Base-by-base conservation (phyloP, 2,888 invertebrate genomes). In the Hydraecia micacea region DNA sequence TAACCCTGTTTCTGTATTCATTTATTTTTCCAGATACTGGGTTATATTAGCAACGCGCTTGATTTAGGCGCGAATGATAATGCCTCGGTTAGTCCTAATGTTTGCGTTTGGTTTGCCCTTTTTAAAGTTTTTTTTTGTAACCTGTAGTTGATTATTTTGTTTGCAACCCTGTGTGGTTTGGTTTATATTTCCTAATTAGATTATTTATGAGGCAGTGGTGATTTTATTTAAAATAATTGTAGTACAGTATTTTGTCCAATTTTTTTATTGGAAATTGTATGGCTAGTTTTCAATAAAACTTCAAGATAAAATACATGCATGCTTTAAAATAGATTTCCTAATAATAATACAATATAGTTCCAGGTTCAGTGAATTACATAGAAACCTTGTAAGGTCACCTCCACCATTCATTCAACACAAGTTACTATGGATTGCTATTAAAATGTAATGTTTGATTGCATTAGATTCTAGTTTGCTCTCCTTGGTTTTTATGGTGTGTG, bases 11-110 rank as follows among this genome's bases (percentile, higher is more conserved):
- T 79, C 55, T 85, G 49, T 77, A 77, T 81, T 71, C 39, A 69
- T 79, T 80, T 79, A 75, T 80, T 92, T 91, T 95, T 96, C 93
- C 96, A 97, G 96, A 96, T 97, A 91, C 91, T 97, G 87, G 93
- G 94, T 91, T 97, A 95, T 93, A 92, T 96, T 87, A 95, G 92
- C 93, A 94, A 95, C 91, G 94, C 94, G 80, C 93, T 96, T 90
- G 95, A 96, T 91, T 88, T 95, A 90, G 92, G 93, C 86, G 91
- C 93, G 82, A 93, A 91, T 91, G 95, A 95, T 88, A 93, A 91
- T 90, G 89, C 90, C 79, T 91, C 92, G 95, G 95, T 96, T 94
- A 95, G 96, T 96, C 84, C 84, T 81, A 80, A 90, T 92, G 77
- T 92, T 94, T 90, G 69, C 58, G 73, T 86, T 80, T 89, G 85